Evolutionary conservation across 2,888 invertebrate species (phyloP).

Genomic region (Augiades crinisus): DNA sequence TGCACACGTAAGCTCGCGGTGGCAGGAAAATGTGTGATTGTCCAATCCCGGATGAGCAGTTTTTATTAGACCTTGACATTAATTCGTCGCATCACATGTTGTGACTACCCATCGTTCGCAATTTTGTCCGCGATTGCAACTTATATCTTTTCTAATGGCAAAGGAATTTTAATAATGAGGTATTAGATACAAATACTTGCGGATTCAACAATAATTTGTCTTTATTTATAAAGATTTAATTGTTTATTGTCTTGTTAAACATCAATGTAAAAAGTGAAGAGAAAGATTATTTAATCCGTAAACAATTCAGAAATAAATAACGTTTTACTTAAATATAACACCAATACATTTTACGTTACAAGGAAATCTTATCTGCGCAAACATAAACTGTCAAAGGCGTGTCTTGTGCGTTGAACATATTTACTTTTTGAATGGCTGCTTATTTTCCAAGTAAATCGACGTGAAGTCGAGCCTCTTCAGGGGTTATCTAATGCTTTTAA

Average conservation of each 20-base stretch:
- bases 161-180: no score
- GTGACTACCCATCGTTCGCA: neutral
- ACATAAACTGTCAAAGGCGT: constrained; percentile 2
- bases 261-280: neutral
- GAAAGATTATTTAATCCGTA: neutral
- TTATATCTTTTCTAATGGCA: neutral
- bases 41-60: constrained; percentile 22
- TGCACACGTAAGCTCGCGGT: constrained; percentile 20
- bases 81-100: constrained; percentile 19
- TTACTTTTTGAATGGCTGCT: neutral
- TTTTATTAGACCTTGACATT: constrained; percentile 27
- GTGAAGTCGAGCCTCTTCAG: neutral
- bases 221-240: no score
- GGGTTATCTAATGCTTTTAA: constrained; percentile 12
- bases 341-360: neutral
- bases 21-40: constrained; percentile 26
- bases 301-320: neutral
- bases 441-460: constrained; percentile 2
- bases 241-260: no score
- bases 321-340: no score
- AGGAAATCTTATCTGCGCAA: constrained; percentile 9
- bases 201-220: no score
- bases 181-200: no score
- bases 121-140: neutral
- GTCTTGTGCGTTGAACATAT: constrained; percentile 2